Evolutionary conservation across 2,888 invertebrate genomes (phyloP).

Genomic region (Ornithoptera priamus): DNA sequence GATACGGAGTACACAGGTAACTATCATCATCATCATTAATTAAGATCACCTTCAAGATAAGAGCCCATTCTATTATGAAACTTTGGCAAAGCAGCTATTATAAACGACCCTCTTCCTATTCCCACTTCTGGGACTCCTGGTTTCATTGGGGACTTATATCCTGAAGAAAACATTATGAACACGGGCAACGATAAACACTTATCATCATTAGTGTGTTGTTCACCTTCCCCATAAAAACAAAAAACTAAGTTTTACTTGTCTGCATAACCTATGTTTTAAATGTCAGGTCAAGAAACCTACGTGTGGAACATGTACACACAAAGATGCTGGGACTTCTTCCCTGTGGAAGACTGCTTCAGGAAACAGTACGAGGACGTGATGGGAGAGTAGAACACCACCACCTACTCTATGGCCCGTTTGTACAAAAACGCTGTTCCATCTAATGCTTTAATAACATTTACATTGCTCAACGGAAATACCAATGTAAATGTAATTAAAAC

Average conservation of each 20-base stretch:
- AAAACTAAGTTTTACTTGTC: conserved; percentile 4
- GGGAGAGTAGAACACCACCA: conserved; percentile 58
- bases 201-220: too few relatives aligned
- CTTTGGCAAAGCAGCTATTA: neutral
- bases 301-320: conserved; percentile 99
- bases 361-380: conserved; percentile 97
- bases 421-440: conserved; percentile 18
- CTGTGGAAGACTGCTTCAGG: conserved; percentile 99
- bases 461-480: conserved; percentile 24
- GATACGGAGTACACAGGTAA: conserved; percentile 98
- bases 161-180: too few relatives aligned
- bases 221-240: too few relatives aligned
- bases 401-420: neutral
- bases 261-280: neutral
- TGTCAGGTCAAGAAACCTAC: conserved; percentile 96
- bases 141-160: too few relatives aligned
- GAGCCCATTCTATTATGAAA: neutral
- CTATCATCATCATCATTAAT: neutral
- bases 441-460: neutral
- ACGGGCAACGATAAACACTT: too few relatives aligned
- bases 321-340: conserved; percentile 99
- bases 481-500: conserved; percentile 6
- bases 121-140: neutral
- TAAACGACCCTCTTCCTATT: neutral
- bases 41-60: neutral